Conservation (phyloP, 1,140 invertebrate genomes). For the Habropoda laboriosa region DNA sequence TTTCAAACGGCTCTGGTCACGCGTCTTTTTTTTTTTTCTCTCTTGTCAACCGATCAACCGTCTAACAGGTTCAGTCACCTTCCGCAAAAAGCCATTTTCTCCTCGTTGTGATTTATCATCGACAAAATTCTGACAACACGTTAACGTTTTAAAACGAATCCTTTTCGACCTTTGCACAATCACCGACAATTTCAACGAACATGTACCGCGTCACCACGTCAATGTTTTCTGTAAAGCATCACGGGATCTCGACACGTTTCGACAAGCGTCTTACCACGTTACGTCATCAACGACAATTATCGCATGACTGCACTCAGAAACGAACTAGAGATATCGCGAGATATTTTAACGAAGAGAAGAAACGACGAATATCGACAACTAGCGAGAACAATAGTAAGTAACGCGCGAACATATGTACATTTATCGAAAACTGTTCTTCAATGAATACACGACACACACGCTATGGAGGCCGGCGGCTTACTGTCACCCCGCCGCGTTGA, state of each 20-base stretch:
- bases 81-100: neutral
- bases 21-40: slow-evolving; percentile 8
- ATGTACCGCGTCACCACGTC: no score
- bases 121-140: neutral
- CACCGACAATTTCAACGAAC: neutral
- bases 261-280: neutral
- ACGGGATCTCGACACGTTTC: neutral
- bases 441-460: slow-evolving; percentile 19
- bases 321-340: neutral
- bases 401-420: neutral
- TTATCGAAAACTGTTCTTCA: no score
- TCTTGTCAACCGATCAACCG: neutral
- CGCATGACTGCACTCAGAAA: neutral
- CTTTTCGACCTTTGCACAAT: neutral
- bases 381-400: neutral
- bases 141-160: neutral
- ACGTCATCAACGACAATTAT: no score
- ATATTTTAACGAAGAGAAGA: neutral
- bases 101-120: neutral
- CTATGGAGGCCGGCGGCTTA: slow-evolving; percentile 67
- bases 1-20: slow-evolving; percentile 34
- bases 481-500: slow-evolving; percentile 60
- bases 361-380: neutral
- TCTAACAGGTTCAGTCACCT: slow-evolving; percentile 6
- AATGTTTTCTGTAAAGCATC: neutral